Evolutionary conservation across 2,113 vertebrate genomes (phyloP), one percentile per base, ranked within the genome.

Genomic region (Elephantulus edwardii): DNA sequence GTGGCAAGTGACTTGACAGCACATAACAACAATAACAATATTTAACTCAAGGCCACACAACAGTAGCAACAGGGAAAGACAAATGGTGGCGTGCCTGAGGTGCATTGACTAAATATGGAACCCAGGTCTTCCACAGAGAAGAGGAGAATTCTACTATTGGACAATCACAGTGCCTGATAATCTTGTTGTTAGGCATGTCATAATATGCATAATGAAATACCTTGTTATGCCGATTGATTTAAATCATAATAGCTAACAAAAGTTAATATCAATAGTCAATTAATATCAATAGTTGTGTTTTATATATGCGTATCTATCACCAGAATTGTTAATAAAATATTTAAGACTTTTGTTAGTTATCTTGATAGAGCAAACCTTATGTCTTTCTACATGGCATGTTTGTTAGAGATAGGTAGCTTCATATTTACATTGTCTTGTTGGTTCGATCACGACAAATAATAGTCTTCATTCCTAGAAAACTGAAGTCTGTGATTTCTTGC

Each of bases 331-430:
- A n/a, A n/a, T n/a, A 62, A 83, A 91, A 87, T 83, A 64, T 19
- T 62, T 33, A 77, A 52, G 62, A 86, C 26, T 82, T 77, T 33
- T n/a, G 19, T 42, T 70, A 77, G 70, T 42, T 44, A 26, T 26
- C 22, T 56, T 70, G 35, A 50, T 54, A 44, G 77, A 87, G 52
- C 60, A 50, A 54, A 19, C 13, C n/a, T 89, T 60, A 13, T 70
- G 52, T 54, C 52, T 54, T 33, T 33, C 77, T 54, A 24, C 19
- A 12, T 38, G 74, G 20, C 30, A 24, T 70, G n/a, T 60, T 71
- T 71, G 28, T 87, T 87, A n/a, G n/a, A n/a, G n/a, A n/a, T n/a
- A n/a, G n/a, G 60, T 90, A 22, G 33, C 52, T 83, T 87, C 82
- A 90, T 52, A 72, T 46, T 33, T n/a, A 77, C 2, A 9, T 17